These are phyloP conservation scores for Zaprionus camerounensis DNA, from an alignment of 1,140 invertebrate species.

Conservation along the genomic window DNA sequence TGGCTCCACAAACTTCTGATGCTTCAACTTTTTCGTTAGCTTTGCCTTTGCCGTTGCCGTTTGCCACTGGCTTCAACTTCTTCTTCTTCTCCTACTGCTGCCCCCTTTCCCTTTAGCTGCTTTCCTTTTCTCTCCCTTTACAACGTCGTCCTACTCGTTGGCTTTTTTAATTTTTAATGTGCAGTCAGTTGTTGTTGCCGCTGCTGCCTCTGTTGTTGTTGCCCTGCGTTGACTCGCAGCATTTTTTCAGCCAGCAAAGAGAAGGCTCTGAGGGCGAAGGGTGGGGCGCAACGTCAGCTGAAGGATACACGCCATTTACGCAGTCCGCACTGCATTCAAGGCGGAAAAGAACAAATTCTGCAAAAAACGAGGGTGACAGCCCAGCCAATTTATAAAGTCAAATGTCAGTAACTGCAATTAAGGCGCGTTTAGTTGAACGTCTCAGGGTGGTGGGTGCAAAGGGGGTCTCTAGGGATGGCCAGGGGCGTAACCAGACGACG, in stretches of 20 bases:
- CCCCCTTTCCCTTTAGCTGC: not conserved
- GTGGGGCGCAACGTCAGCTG: not conserved
- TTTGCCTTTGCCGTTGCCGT: constrained; percentile 44
- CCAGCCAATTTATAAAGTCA: constrained; percentile 77
- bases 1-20: constrained; percentile 45
- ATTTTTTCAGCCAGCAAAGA: constrained; percentile 13
- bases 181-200: constrained; percentile 65
- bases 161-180: constrained; percentile 82
- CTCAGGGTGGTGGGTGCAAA: constrained; percentile 4
- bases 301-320: constrained; percentile 78
- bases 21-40: constrained; percentile 56
- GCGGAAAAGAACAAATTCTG: not conserved
- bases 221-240: constrained; percentile 33
- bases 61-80: constrained; percentile 41
- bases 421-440: constrained; percentile 57
- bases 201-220: constrained; percentile 40
- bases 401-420: constrained; percentile 83
- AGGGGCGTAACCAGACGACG: constrained; percentile 15
- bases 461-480: not conserved
- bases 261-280: not conserved
- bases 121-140: not conserved
- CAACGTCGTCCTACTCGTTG: constrained; percentile 46
- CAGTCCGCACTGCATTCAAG: constrained; percentile 45
- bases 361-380: constrained; percentile 29
- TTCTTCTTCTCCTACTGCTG: not conserved